These are phyloP conservation scores for Nephila pilipes DNA, from an alignment of 1,140 invertebrate genomes.

Conservation along the genomic window DNA sequence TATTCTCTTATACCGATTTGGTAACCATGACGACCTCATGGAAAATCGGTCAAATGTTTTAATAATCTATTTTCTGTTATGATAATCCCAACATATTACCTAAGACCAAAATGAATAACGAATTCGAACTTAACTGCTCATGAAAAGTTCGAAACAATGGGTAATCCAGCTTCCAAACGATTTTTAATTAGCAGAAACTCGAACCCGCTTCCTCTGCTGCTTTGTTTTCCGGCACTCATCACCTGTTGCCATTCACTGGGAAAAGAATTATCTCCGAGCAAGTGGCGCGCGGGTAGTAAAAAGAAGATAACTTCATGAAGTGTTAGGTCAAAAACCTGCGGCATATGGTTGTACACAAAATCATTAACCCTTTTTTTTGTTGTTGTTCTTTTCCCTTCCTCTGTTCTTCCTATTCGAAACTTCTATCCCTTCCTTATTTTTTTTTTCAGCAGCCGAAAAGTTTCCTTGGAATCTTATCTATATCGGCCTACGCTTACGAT, in stretches of 20 bases:
- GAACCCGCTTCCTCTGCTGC: not conserved
- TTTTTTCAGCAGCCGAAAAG: not conserved
- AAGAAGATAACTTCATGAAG: not conserved
- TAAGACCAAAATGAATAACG: not conserved
- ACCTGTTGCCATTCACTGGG: slow-evolving; percentile 33
- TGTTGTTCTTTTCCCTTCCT: not conserved
- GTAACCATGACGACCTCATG: not conserved
- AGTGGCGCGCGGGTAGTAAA: not conserved
- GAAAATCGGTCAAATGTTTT: not conserved
- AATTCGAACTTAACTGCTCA: not conserved
- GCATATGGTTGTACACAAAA: not conserved
- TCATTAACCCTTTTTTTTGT: not conserved
- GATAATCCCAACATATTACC: slow-evolving; percentile 3
- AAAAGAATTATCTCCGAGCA: slow-evolving; percentile 4
- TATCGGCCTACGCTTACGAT: not conserved
- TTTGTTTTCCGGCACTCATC: not conserved
- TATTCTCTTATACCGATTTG: not conserved
- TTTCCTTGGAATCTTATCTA: not conserved
- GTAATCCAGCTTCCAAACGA: not conserved
- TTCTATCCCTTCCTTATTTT: not conserved
- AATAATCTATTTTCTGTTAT: slow-evolving; percentile 4
- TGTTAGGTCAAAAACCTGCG: slow-evolving; percentile 27
- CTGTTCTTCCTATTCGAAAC: not conserved
- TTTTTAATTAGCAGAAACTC: slow-evolving; percentile 10
- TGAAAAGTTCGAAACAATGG: slow-evolving; percentile 3